phyloP scores from a whole-genome alignment of 35 echinoderm and acorn worm genomes.

The Lytechinus variegatus region DNA sequence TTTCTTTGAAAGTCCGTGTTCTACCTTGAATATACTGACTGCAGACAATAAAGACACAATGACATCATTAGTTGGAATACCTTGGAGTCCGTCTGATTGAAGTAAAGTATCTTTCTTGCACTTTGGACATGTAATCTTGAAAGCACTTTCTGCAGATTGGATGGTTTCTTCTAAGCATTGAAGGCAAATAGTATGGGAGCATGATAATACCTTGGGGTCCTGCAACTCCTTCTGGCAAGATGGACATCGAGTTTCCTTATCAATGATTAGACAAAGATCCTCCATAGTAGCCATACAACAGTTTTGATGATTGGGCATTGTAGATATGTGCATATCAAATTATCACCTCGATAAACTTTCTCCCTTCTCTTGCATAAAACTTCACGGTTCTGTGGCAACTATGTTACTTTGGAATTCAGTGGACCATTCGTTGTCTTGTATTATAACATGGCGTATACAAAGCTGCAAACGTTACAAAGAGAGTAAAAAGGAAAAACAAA shows the following conservation, averaged over 20 bases:
- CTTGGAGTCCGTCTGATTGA: background rate
- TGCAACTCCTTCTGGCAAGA: slow-evolving; percentile 8
- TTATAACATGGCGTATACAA: background rate
- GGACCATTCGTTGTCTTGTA: background rate
- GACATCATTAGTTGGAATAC: background rate
- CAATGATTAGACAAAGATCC: background rate
- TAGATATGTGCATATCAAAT: background rate
- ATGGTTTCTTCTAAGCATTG: background rate
- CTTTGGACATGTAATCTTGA: background rate
- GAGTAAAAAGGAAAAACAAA: background rate
- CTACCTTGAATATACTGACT: background rate
- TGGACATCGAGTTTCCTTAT: background rate
- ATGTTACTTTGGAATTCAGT: background rate
- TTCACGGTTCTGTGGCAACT: background rate
- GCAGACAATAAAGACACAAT: background rate
- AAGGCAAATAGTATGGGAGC: background rate
- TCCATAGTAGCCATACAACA: background rate
- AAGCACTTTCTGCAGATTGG: background rate
- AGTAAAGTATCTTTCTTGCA: background rate
- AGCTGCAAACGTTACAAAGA: background rate
- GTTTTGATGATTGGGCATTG: background rate
- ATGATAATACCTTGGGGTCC: background rate
- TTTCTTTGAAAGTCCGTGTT: background rate
- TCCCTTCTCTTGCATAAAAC: background rate
- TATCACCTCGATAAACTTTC: background rate